phyloP scores from a whole-genome alignment of 2,888 invertebrate genomes.

The Lobophora halterata region DNA sequence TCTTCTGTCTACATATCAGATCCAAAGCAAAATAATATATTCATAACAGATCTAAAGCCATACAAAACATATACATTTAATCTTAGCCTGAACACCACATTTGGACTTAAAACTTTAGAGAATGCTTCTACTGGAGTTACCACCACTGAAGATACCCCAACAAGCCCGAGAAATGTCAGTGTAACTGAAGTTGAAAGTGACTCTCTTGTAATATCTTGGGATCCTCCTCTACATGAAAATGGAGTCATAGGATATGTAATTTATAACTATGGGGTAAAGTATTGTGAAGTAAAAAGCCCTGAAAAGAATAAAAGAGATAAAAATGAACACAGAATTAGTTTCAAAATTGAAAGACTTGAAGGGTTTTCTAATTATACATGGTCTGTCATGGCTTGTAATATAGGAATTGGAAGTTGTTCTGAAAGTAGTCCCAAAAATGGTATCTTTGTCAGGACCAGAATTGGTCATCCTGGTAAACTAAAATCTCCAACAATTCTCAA shows the following conservation, averaged over 20 bases:
- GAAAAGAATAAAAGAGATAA: slow-evolving; percentile 49
- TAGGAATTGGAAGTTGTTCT: slow-evolving; percentile 82
- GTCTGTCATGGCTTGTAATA: slow-evolving; percentile 85
- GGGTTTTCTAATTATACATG: slow-evolving; percentile 86
- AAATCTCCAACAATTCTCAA: slow-evolving; percentile 49
- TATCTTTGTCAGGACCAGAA: slow-evolving; percentile 79
- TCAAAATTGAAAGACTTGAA: slow-evolving; percentile 61
- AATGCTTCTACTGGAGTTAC: slow-evolving; percentile 82
- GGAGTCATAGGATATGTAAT: slow-evolving; percentile 87
- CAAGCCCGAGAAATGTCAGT: slow-evolving; percentile 81
- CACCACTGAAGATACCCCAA: slow-evolving; percentile 85
- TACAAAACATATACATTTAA: slow-evolving; percentile 90
- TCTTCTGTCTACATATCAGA: slow-evolving; percentile 59
- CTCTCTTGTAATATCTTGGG: slow-evolving; percentile 84
- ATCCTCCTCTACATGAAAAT: slow-evolving; percentile 85
- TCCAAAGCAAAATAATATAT: slow-evolving; percentile 74
- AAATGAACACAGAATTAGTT: slow-evolving; percentile 41
- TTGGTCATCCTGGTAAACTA: slow-evolving; percentile 80
- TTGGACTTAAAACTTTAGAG: slow-evolving; percentile 62
- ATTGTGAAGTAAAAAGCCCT: slow-evolving; percentile 43
- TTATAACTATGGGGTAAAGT: slow-evolving; percentile 61
- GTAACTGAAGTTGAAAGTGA: slow-evolving; percentile 82
- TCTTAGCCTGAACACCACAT: slow-evolving; percentile 77
- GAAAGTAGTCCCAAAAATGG: slow-evolving; percentile 64
- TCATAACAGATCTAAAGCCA: slow-evolving; percentile 84